Conservation (phyloP, 2,888 invertebrate species). For the Dasysyrphus albostriatus region DNA sequence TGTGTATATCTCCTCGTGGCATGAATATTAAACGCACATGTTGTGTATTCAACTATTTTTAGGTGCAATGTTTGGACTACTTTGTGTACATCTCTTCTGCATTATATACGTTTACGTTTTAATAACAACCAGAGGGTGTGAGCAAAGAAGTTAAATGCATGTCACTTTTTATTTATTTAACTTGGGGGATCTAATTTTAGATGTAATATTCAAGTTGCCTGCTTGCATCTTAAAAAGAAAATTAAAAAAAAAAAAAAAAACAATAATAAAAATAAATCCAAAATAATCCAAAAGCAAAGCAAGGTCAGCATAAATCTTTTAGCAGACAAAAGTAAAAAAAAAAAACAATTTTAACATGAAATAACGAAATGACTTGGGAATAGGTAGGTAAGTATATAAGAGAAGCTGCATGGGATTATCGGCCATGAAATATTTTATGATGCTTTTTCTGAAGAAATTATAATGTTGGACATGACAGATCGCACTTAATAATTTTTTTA, state of each 20-base stretch:
- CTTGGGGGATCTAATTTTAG: slow-evolving; percentile 51
- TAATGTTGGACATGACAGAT: slow-evolving; percentile 59
- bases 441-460: slow-evolving; percentile 45
- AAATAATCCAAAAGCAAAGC: slow-evolving; percentile 28
- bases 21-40: slow-evolving; percentile 66
- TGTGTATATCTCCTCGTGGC: slow-evolving; percentile 53
- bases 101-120: not conserved
- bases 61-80: slow-evolving; percentile 55
- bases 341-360: slow-evolving; percentile 15
- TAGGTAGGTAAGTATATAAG: not conserved
- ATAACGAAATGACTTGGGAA: slow-evolving; percentile 16
- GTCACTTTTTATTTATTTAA: slow-evolving; percentile 66
- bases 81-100: slow-evolving; percentile 45
- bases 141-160: slow-evolving; percentile 45
- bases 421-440: slow-evolving; percentile 41
- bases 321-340: slow-evolving; percentile 9
- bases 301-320: slow-evolving; percentile 64
- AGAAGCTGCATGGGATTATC: slow-evolving; percentile 7
- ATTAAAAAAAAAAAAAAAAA: not conserved
- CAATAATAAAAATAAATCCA: not conserved
- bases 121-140: slow-evolving; percentile 18
- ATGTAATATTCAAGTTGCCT: slow-evolving; percentile 7
- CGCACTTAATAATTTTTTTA: slow-evolving; percentile 35
- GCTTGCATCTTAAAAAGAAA: slow-evolving; percentile 3
- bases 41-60: slow-evolving; percentile 59